Conservation (phyloP, 2,797 vertebrate genomes). For the Onychomys arenicola region DNA sequence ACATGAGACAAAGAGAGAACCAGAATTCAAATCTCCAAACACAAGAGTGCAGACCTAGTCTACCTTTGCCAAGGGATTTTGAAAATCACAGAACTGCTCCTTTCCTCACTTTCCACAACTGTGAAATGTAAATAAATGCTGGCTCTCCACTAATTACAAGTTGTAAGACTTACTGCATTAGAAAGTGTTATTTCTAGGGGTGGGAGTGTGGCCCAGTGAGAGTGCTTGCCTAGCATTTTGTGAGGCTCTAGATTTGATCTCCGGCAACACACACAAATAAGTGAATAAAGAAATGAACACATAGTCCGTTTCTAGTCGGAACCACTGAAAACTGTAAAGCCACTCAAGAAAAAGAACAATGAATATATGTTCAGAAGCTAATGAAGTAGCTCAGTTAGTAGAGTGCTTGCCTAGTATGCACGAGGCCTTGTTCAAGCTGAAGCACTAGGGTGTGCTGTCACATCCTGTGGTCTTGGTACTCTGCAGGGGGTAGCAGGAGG, state of each 20-base stretch:
- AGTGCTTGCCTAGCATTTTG: background rate
- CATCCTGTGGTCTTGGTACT: background rate
- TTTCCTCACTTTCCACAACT: background rate
- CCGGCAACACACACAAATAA: background rate
- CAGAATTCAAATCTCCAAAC: background rate
- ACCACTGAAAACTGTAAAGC: background rate
- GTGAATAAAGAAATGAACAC: background rate
- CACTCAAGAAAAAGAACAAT: background rate
- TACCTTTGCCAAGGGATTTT: background rate
- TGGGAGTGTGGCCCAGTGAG: background rate
- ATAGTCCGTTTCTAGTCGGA: background rate
- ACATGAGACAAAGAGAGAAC: background rate
- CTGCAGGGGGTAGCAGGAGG: background rate
- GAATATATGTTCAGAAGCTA: background rate
- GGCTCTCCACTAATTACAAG: background rate
- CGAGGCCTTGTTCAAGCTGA: too few relatives aligned
- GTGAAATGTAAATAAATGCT: slow-evolving; percentile 16
- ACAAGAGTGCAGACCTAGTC: background rate
- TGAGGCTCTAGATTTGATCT: background rate
- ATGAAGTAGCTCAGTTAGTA: background rate
- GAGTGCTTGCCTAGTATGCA: background rate
- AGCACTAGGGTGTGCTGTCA: background rate
- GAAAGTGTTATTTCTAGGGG: background rate
- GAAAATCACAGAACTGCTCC: background rate
- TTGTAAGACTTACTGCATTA: background rate